Evolutionary conservation across 2,113 vertebrate species (phyloP), one percentile per base, ranked within the genome.

Genomic region (Poeciliopsis turrubarensis): DNA sequence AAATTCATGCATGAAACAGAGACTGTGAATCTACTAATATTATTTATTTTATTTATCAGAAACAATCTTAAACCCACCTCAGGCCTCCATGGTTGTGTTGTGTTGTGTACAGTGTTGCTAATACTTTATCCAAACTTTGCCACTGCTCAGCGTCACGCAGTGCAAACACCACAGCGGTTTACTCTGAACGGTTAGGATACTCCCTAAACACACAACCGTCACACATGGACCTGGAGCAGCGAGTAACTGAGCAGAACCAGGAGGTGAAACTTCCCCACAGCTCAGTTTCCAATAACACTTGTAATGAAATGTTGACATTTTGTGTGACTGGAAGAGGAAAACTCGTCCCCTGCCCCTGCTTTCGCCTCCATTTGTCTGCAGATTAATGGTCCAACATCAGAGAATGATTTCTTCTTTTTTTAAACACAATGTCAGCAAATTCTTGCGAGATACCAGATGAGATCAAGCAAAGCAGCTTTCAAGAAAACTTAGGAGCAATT

Each of bases 281-380:
- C 80, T 83, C 75, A 79, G 79, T 75, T 78, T 89, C 86, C 65
- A 57, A 69, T 22, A 61, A 82, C 87, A 86, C 84, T 68, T 72
- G 69, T 60, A 7, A 5, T 80, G 57, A 89, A 86, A 82, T 86
- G 81, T 86, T 87, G 75, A 85, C 73, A 78, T 87, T 87, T 85
- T 32, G 81, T 61, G 44, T 19, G 64, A 80, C 82, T 79, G 68
- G 63, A 78, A 78, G 60, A 79, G 26, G 66, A 83, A 76, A 51
- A 77, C 81, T 2, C 67, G 22, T 63, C 2, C 65, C 57, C 57
- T 77, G 64, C 34, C 68, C 67, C 65, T 77, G 47, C 65, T 66
- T 82, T 77, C 73, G 70, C 61, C 65, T 79, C 64, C 68, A 69
- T 81, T 79, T 75, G n/a, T 73, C 57, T 4, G 19, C 4, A 57